Base-by-base conservation (phyloP, 2,113 vertebrate species). In the Cygnus buccinator region DNA sequence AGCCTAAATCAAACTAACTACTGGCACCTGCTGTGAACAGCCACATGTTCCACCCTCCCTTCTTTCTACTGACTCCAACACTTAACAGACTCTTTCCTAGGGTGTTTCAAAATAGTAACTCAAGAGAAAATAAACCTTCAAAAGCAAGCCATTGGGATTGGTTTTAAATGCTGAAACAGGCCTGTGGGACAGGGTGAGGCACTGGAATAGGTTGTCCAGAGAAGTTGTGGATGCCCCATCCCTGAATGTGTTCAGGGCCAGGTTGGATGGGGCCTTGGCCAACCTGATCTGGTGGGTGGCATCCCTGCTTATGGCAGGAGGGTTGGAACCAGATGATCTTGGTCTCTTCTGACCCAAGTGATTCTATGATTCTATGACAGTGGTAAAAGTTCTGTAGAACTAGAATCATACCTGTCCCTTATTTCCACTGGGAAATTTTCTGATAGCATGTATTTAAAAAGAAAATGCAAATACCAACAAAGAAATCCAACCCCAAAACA, bases 1-100 rank as follows among this genome's bases (percentile, higher is more conserved):
- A 84, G 20, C 48, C 33, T 55, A 55, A 48, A 62, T 44, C 10
- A 65, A 81, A 73, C 41, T 35, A 37, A 37, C 61, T 39, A 85
- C 29, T 52, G n/a, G 39, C 23, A 85, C 28, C 19, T 81, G 14
- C 21, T 35, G 18, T 44, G 65, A 2, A 39, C 10, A 65, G 33
- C 29, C 63, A 6, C 2, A n/a, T 21, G 10, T 29, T 92, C 29
- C 31, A 50, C 8, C 0, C 9, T 11, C 21, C 0, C 1, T 33
- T 54, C 68, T 12, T 72, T 43, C 77, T 39, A 26, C 21, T 67
- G 26, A 72, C 28, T 65, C 75, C 33, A 90, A 79, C 15, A 21
- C 41, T 48, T 68, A 48, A 11, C 39, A 82, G 33, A 55, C 37
- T 58, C 44, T 54, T 41, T 81, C 21, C 61, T 28, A 54, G 9